Base-by-base conservation (phyloP, 2,888 invertebrate species). In the Danaus chrysippus region DNA sequence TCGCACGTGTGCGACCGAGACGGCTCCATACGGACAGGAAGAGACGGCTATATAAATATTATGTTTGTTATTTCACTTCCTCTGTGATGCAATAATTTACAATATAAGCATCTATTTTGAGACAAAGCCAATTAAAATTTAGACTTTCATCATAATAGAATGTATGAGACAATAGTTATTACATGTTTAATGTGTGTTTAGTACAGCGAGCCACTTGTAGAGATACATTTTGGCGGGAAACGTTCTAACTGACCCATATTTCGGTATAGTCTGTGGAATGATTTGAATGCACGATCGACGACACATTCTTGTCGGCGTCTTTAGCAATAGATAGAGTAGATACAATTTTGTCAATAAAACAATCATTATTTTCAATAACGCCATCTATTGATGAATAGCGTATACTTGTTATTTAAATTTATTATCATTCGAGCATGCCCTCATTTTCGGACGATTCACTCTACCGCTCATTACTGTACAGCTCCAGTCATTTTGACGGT, bases 31-130 rank as follows among this genome's bases (percentile, higher is more conserved):
- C 68, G 70, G 82, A 65, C 68, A 69, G 76, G 82, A 79, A 78
- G 86, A 76, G 90, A 87, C 73, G 74, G 86, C 77, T 84, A 81
- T 88, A 86, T 81, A 88, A 89, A 89, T 89, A 90, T 91, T 91
- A 87, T 89, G 90, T 83, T 87, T 87, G 86, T 86, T 88, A 88
- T 87, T 91, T 88, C 87, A 89, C 85, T 91, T 91, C 91, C 91
- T 90, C 76, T 89, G 87, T 91, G 91, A 91, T 90, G 91, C 91
- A 91, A 90, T 82, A 81, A 84, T 87, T 84, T 83, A 83, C 83
- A 79, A 86, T 87, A 75, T 73, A 74, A 70, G 71, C 77, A 79
- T 83, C 83, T 86, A 86, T 88, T 88, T 87, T 82, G 77, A 89
- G 87, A 86, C 81, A 86, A 86, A 84, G 79, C 79, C 71, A 70